Percentiles rank a stretch among this genome's conserved stretches.
Evolutionary conservation across 2,888 invertebrate genomes (phyloP).

Genomic region (Cephonodes hylas): DNA sequence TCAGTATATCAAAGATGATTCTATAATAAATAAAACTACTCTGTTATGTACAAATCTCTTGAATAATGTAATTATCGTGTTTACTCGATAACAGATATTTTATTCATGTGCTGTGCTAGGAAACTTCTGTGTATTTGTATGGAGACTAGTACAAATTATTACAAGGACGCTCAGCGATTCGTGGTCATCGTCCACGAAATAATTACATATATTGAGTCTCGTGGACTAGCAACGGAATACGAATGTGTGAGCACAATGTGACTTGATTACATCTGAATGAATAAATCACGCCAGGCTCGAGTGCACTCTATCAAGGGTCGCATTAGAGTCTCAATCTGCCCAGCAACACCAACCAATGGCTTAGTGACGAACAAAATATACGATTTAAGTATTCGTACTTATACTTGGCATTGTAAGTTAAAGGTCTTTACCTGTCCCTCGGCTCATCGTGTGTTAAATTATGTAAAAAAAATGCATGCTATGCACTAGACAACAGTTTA

Average conservation of each 20-base stretch:
- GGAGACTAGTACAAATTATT: background rate
- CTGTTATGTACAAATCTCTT: background rate
- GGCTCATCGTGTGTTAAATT: constrained; percentile 7
- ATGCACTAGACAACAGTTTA: constrained; percentile 5
- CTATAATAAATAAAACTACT: no score
- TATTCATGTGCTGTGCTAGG: background rate
- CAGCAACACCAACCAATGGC: constrained; percentile 15
- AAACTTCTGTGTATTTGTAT: background rate
- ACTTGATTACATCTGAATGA: constrained; percentile 52
- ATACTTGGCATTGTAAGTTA: constrained; percentile 26
- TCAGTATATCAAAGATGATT: no score
- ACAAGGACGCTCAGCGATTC: constrained; percentile 3
- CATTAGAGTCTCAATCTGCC: constrained; percentile 31
- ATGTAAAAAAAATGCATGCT: constrained; percentile 11
- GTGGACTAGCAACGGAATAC: constrained; percentile 4
- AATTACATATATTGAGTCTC: constrained; percentile 8
- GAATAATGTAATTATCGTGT: background rate
- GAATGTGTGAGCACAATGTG: constrained; percentile 35
- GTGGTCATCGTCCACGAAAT: constrained; percentile 8
- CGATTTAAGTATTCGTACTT: constrained; percentile 21
- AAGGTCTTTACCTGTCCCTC: constrained; percentile 23
- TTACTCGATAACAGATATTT: background rate
- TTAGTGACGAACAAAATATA: constrained; percentile 30
- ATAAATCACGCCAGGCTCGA: constrained; percentile 47
- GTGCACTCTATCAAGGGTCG: constrained; percentile 51